Evolutionary conservation across 2,113 vertebrate genomes (phyloP).

Genomic region (Heterochromis multidens): DNA sequence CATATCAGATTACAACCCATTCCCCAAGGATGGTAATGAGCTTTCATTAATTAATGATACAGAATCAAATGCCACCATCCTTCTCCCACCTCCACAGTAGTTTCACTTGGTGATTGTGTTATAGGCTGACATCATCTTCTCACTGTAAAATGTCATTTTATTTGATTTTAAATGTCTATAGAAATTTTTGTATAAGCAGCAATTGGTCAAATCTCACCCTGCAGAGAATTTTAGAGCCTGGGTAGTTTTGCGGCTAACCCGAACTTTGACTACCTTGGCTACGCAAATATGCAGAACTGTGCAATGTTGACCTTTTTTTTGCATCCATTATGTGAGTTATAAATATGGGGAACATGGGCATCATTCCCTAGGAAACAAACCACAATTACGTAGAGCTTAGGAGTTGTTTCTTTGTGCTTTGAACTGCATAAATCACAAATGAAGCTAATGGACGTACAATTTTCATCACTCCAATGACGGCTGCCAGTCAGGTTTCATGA

Average conservation of each 20-base stretch:
- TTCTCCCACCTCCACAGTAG: slow-evolving; percentile 8
- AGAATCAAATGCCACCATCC: slow-evolving; percentile 61
- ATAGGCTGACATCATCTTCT: not conserved
- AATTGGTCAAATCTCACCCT: not conserved
- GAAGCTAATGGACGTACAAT: too few species aligned
- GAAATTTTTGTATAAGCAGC: not conserved
- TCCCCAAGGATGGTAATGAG: slow-evolving; percentile 51
- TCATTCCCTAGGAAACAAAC: not conserved
- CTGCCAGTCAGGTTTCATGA: not conserved
- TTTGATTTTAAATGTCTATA: not conserved
- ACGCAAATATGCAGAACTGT: not conserved
- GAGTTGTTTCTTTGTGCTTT: not conserved
- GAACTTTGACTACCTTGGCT: not conserved
- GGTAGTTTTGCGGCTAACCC: not conserved
- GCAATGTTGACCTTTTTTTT: not conserved
- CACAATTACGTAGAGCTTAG: not conserved
- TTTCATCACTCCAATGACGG: not conserved
- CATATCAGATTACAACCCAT: slow-evolving; percentile 61
- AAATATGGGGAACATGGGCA: not conserved
- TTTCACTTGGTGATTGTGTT: slow-evolving; percentile 15
- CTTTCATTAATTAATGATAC: slow-evolving; percentile 54
- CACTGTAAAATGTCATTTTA: not conserved
- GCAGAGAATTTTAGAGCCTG: not conserved
- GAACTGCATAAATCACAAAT: not conserved
- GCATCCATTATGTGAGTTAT: not conserved